phyloP scores from a whole-genome alignment of 2,113 vertebrate species.

The Chloropsis cyanopogon region DNA sequence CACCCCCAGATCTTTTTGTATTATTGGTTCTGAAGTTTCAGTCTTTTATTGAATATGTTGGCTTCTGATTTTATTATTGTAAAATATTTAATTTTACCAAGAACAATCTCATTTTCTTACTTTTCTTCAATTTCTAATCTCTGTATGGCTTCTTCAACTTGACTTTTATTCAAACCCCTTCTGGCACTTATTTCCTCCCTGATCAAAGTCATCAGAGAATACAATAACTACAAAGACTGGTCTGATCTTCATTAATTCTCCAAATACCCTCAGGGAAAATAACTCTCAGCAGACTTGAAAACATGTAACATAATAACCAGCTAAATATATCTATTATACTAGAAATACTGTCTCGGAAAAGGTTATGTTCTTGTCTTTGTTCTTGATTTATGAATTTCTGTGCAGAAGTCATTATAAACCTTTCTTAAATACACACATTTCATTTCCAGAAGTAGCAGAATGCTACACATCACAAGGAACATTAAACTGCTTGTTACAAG shows the following conservation, averaged over 20 bases:
- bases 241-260: constrained; percentile 58
- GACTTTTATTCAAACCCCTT: constrained; percentile 21
- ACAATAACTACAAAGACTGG: constrained; percentile 43
- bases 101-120: constrained; percentile 14
- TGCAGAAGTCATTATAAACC: constrained; percentile 1
- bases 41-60: background rate
- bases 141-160: background rate
- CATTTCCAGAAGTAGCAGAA: constrained; percentile 1
- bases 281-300: constrained; percentile 33
- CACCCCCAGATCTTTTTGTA: background rate
- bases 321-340: constrained; percentile 32
- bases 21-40: background rate
- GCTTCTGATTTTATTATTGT: background rate
- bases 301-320: constrained; percentile 22
- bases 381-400: constrained; percentile 45
- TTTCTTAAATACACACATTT: constrained; percentile 7
- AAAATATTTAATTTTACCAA: constrained; percentile 24
- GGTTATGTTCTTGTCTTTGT: constrained; percentile 38
- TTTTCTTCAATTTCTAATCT: constrained; percentile 22
- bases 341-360: constrained; percentile 43
- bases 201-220: constrained; percentile 43
- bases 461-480: background rate
- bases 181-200: constrained; percentile 32
- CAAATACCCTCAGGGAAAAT: constrained; percentile 40
- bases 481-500: background rate